Evolutionary conservation across 2,797 vertebrate genomes (phyloP), one percentile per base, ranked within the genome.

Genomic region (Spea hammondii): DNA sequence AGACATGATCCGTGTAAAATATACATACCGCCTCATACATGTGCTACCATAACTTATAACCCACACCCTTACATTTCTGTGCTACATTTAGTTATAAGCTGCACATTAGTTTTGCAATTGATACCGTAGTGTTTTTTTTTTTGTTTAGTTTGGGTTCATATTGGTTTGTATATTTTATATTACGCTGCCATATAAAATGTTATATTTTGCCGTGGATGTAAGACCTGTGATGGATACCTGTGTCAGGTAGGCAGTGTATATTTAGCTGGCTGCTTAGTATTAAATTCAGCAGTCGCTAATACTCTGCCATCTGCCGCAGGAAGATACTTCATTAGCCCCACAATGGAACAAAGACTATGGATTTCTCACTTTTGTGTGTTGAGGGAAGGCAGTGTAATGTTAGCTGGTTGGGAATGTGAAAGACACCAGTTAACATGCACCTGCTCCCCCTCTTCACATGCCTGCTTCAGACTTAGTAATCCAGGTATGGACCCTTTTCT

Each of bases 311-410:
- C 72, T 80, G 88, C 85, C 84, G 78, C 86, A 85, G 85, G 62
- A n/a, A 48, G 62, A 48, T 10, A 76, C 77, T 2, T 69, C 0
- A 0, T 54, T 65, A 11, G 9, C 7, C 32, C 32, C n/a, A 6
- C 59, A 51, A 12, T 44, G 50, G 50, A 54, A 45, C 12, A 4
- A 17, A 12, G 5, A 10, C 9, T 2, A 13, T 6, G 50, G 53
- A 14, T 32, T 78, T 12, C n/a, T 65, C 14, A 5, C 1, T 49
- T 65, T 85, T 86, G 85, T 93, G 92, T 94, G 84, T 82, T 91
- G 92, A 86, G 85, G 86, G 91, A 83, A 84, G 95, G 95, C 96
- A 97, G 95, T 96, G 95, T 92, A 91, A 87, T 93, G 94, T 96
- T 96, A 95, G 94, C 94, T 96, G 95, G 91, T 95, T 88, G 88